Evolutionary conservation across 2,113 vertebrate species (phyloP).

Genomic region (Strix aluco): DNA sequence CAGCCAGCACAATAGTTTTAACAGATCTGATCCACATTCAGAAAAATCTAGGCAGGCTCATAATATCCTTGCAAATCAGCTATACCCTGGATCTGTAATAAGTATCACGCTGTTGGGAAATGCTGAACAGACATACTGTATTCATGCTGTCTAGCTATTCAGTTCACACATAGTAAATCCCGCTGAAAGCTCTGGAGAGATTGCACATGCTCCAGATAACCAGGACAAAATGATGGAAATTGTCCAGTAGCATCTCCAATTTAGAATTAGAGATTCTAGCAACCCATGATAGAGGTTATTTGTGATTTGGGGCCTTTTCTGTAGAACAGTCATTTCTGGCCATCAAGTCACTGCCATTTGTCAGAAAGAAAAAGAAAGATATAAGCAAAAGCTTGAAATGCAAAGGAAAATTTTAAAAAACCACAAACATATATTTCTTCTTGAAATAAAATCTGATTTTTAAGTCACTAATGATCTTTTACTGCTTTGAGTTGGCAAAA

Average conservation of each 20-base stretch:
- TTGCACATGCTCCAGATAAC: neutral
- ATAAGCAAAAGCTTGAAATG: neutral
- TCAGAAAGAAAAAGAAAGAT: neutral
- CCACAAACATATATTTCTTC: neutral
- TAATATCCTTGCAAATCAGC: neutral
- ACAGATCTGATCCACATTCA: neutral
- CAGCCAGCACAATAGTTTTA: neutral
- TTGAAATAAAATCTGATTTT: neutral
- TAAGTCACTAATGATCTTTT: neutral
- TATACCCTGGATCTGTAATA: neutral
- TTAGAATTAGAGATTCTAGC: neutral
- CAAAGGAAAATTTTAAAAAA: neutral
- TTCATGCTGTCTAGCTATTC: neutral
- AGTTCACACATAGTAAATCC: neutral
- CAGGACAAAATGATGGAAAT: neutral
- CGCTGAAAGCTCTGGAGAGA: constrained; percentile 1
- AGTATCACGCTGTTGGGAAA: neutral
- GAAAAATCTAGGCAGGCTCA: neutral
- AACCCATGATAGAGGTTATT: neutral
- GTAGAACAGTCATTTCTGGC: neutral
- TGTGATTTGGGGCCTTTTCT: neutral
- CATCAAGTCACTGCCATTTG: neutral
- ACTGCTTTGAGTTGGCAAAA: neutral
- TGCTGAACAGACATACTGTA: neutral
- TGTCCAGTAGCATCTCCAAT: neutral